A percentile compares a stretch with the other conserved stretches of the same genome.
Evolutionary conservation across 2,797 vertebrate species (phyloP).

Genomic region (Cyprinodon diabolis): DNA sequence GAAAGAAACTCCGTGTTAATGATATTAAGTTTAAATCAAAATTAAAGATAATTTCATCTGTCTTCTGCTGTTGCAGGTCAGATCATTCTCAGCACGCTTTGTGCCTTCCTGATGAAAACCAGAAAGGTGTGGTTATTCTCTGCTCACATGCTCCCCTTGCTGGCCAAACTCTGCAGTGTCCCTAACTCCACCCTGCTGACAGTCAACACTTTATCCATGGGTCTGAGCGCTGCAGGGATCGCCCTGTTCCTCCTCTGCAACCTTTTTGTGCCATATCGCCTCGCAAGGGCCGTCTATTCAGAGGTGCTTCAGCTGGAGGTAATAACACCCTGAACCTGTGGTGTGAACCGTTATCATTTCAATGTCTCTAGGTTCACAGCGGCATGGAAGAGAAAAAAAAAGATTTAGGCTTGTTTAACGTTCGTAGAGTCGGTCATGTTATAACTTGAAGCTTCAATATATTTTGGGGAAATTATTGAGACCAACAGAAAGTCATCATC

Average conservation of each 20-base stretch:
- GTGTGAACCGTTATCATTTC: neutral
- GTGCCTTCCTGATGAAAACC: conserved; percentile 86
- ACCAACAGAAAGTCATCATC: neutral
- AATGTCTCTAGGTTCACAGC: neutral
- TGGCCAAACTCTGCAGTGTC: conserved; percentile 76
- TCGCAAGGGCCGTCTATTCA: conserved; percentile 75
- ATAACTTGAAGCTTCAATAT: neutral
- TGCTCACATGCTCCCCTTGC: conserved; percentile 82
- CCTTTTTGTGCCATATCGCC: conserved; percentile 82
- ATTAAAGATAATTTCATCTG: neutral
- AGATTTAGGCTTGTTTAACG: neutral
- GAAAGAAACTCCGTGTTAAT: too few species aligned
- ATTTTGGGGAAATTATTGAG: neutral
- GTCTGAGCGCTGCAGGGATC: conserved; percentile 70
- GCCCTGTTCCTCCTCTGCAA: conserved; percentile 74
- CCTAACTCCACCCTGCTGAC: conserved; percentile 69
- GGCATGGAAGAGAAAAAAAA: too few species aligned
- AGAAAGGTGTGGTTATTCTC: conserved; percentile 85
- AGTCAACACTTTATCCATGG: conserved; percentile 74
- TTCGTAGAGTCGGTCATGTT: neutral
- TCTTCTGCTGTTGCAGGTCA: conserved; percentile 74
- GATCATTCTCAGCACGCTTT: conserved; percentile 83
- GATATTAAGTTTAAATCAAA: too few species aligned
- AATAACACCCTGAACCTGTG: neutral
- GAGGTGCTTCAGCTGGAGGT: conserved; percentile 80